Conservation (phyloP, 1,140 invertebrate species). For the Argopecten irradians region DNA sequence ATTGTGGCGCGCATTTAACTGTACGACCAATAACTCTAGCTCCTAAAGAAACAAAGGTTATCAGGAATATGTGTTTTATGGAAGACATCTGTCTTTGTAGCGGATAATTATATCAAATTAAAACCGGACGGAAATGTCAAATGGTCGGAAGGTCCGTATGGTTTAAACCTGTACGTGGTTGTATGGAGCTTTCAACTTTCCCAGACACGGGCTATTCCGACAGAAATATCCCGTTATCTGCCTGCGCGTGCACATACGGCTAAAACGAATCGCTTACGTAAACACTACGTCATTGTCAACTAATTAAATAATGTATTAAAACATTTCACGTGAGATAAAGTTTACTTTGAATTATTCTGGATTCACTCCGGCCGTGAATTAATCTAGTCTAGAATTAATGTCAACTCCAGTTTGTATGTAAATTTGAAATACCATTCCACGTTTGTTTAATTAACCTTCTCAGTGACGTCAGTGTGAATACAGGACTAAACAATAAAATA, state of each 20-base stretch:
- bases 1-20: conserved; percentile 21
- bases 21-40: not conserved
- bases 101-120: not conserved
- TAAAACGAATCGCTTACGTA: not conserved
- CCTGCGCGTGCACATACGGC: not conserved
- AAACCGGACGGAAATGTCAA: not conserved
- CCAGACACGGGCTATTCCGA: not conserved
- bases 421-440: not conserved
- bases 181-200: conserved; percentile 4
- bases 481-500: not conserved
- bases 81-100: conserved; percentile 14
- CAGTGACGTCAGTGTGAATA: not conserved
- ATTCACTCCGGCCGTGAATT: not conserved
- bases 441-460: not conserved
- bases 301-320: conserved; percentile 14
- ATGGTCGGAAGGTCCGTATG: not conserved
- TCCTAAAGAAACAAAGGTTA: not conserved
- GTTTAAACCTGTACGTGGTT: not conserved
- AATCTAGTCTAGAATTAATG: not conserved
- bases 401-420: not conserved
- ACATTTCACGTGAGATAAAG: not conserved
- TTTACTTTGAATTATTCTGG: not conserved
- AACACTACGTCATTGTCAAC: conserved; percentile 1
- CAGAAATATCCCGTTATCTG: not conserved
- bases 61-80: not conserved